Evolutionary conservation across 2,888 invertebrate genomes (phyloP).

Genomic region (Gari tellinella): DNA sequence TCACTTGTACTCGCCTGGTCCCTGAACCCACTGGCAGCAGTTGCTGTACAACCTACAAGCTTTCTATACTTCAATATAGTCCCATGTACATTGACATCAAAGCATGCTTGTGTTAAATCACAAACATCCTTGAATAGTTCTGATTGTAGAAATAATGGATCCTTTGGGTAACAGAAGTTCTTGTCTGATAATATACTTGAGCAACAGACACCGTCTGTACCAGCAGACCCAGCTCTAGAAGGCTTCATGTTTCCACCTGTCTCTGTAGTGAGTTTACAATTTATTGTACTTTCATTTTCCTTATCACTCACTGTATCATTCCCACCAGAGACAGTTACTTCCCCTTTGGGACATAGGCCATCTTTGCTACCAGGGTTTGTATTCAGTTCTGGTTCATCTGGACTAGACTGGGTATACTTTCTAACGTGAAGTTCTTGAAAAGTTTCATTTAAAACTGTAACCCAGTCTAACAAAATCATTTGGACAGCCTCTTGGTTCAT

Average conservation of each 20-base stretch:
- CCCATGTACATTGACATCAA: conserved; percentile 68
- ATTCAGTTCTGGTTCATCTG: background rate
- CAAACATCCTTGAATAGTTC: conserved; percentile 61
- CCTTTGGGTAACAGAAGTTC: conserved; percentile 63
- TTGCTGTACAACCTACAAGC: background rate
- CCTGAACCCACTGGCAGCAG: background rate
- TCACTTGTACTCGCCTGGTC: background rate
- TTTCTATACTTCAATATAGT: conserved; percentile 52
- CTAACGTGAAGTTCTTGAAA: conserved; percentile 58
- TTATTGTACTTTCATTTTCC: no score
- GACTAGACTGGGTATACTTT: conserved; percentile 18
- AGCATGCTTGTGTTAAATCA: conserved; percentile 70
- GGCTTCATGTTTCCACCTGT: no score
- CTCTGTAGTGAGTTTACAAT: no score
- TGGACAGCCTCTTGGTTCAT: conserved; percentile 51
- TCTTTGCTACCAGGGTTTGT: background rate
- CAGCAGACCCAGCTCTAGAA: no score
- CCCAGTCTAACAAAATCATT: conserved; percentile 65
- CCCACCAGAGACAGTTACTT: no score
- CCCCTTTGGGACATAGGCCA: no score
- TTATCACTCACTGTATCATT: no score
- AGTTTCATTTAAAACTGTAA: conserved; percentile 62
- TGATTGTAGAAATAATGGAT: conserved; percentile 65
- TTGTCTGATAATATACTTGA: conserved; percentile 28
- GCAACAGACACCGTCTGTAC: background rate